Evolutionary conservation across 2,113 vertebrate species (phyloP).

Genomic region (Gambusia affinis): DNA sequence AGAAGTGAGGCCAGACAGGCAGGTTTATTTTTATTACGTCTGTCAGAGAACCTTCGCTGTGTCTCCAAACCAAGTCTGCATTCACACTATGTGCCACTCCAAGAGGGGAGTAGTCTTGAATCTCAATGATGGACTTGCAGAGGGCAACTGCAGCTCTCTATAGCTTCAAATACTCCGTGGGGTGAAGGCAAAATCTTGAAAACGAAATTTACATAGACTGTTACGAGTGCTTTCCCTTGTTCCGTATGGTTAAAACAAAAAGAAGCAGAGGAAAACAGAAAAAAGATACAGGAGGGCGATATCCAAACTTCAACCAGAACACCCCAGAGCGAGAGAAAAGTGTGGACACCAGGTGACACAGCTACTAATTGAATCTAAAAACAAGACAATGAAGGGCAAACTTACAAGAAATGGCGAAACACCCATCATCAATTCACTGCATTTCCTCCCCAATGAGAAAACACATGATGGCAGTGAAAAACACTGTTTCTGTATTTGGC

Average conservation of each 20-base stretch:
- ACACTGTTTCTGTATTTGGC: slow-evolving; percentile 72
- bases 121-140: slow-evolving; percentile 29
- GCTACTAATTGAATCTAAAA: slow-evolving; percentile 33
- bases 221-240: slow-evolving; percentile 62
- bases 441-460: slow-evolving; percentile 44
- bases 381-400: slow-evolving; percentile 33
- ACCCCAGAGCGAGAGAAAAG: slow-evolving; percentile 6
- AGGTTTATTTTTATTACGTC: slow-evolving; percentile 93
- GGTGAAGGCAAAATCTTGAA: not conserved
- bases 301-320: not conserved
- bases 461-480: slow-evolving; percentile 54
- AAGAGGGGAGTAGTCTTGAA: slow-evolving; percentile 42
- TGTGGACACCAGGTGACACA: slow-evolving; percentile 6
- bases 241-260: slow-evolving; percentile 11
- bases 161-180: slow-evolving; percentile 8
- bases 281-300: not conserved
- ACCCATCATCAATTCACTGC: slow-evolving; percentile 58
- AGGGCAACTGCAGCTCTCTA: slow-evolving; percentile 3
- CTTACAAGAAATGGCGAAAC: slow-evolving; percentile 34
- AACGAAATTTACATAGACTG: slow-evolving; percentile 1
- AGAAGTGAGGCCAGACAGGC: slow-evolving; percentile 87
- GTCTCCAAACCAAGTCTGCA: slow-evolving; percentile 73
- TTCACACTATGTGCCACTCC: slow-evolving; percentile 75
- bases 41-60: slow-evolving; percentile 82
- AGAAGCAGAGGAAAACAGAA: slow-evolving; percentile 3